Base-by-base conservation (phyloP, 1,140 invertebrate species). In the Amphibalanus amphitrite region DNA sequence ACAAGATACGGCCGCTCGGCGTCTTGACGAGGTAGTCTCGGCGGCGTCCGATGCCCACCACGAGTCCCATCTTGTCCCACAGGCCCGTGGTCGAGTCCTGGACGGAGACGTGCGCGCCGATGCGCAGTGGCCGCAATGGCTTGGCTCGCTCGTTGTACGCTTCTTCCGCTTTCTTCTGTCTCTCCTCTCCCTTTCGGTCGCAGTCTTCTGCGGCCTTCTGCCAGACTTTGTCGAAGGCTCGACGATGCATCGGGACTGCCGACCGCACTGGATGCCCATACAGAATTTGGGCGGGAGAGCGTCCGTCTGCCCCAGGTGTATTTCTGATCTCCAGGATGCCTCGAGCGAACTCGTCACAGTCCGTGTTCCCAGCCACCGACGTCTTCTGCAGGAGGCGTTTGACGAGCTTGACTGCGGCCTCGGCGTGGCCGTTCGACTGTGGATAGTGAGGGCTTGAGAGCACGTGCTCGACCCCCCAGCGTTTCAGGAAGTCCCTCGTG, bases 321-420 rank as follows among this genome's bases (percentile, higher is more conserved):
- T 72, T 40, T 20, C 29, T 1, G 25, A 69, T 26, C 71, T 72
- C 72, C 17, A 72, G 69, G 3, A 71, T 15, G 3, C 69, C 70
- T 25, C 29, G 30, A 13, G 70, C 33, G 69, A 65, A 72, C 29
- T 29, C 30, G 29, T 72, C 70, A 47, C 40, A 65, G 47, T 73
- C 70, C n/a, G n/a, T 30, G 10, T 71, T 47, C 26, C 29, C 69
- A n/a, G 33, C 25, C n/a, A 26, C 29, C 15, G 70, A 0, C 26
- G n/a, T 26, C 33, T 72, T 72, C 15, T 68, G 8, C 28, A 75
- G 38, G 0, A 74, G 69, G 23, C 71, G 29, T 40, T 74, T 74
- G 28, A 74, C 69, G 1, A 59, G 10, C 25, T 74, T 74, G 0
- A 74, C 70, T 8, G n/a, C 71, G 3, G 69, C 70, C 26, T 74